Percentiles rank a stretch among this genome's conserved stretches.
Conservation (phyloP, 2,113 vertebrate species). For the Anguilla japonica region DNA sequence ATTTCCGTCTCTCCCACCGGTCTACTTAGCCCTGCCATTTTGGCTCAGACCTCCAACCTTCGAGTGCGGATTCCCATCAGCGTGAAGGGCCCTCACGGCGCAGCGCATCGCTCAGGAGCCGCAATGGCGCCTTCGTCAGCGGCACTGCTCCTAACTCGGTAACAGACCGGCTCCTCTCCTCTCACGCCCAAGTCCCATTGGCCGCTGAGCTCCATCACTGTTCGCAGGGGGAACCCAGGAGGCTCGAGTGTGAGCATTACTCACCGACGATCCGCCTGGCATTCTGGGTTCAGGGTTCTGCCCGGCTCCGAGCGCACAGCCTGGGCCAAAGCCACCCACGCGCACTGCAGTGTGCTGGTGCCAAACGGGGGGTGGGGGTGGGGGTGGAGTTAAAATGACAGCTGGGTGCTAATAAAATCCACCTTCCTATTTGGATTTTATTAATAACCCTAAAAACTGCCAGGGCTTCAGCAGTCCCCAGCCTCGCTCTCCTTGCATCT, state of each 20-base stretch:
- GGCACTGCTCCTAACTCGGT: not conserved
- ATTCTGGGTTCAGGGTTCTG: not conserved
- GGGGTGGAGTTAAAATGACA: not conserved
- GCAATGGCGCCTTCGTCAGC: not conserved
- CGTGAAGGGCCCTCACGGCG: not conserved
- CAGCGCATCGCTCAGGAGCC: not conserved
- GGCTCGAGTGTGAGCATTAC: not conserved
- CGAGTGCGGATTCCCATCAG: not conserved
- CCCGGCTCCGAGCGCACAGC: not conserved
- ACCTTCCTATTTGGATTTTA: not conserved
- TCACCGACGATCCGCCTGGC: not conserved
- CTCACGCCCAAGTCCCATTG: not conserved
- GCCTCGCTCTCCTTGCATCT: not conserved
- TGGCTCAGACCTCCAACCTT: not conserved
- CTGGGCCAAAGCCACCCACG: not conserved
- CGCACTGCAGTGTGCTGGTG: not conserved
- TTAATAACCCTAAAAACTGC: not conserved
- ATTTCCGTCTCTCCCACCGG: not conserved
- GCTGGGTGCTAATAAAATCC: not conserved
- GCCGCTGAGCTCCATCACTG: not conserved
- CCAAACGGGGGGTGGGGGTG: not conserved
- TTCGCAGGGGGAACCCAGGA: not conserved
- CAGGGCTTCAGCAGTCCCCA: not conserved
- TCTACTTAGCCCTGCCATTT: not conserved
- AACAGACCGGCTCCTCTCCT: not conserved